Evolutionary conservation across 2,113 vertebrate genomes (phyloP).

Genomic region (Prionailurus bengalensis): DNA sequence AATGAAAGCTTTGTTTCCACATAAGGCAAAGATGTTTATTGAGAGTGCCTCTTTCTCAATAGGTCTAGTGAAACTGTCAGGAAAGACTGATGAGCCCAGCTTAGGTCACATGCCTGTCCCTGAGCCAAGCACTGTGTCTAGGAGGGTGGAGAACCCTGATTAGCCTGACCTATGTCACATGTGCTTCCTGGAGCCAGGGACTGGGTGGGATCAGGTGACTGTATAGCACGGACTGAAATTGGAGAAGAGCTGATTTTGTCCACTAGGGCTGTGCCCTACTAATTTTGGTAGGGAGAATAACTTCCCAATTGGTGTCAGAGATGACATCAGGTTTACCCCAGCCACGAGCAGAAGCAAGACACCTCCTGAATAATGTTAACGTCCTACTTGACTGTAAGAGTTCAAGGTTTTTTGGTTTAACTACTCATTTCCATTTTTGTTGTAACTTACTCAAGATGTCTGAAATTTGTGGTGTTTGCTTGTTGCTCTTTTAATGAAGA

Average conservation of each 20-base stretch:
- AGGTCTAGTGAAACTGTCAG: background rate
- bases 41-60: background rate
- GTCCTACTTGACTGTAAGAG: background rate
- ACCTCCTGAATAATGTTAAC: background rate
- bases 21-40: background rate
- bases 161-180: background rate
- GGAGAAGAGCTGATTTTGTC: background rate
- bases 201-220: background rate
- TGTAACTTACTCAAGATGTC: constrained; percentile 49
- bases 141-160: background rate
- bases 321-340: background rate
- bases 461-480: background rate
- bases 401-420: background rate
- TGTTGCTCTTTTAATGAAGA: constrained; percentile 57
- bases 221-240: background rate
- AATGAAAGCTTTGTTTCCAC: background rate
- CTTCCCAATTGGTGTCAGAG: background rate
- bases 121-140: background rate
- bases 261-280: background rate
- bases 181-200: background rate
- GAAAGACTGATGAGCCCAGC: background rate
- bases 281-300: constrained; percentile 23
- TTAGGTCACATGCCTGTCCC: background rate
- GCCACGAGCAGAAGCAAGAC: background rate
- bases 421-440: background rate